Percentiles rank a stretch among this genome's conserved stretches.
Evolutionary conservation across 2,113 vertebrate species (phyloP).

Genomic region (Clarias magur): DNA sequence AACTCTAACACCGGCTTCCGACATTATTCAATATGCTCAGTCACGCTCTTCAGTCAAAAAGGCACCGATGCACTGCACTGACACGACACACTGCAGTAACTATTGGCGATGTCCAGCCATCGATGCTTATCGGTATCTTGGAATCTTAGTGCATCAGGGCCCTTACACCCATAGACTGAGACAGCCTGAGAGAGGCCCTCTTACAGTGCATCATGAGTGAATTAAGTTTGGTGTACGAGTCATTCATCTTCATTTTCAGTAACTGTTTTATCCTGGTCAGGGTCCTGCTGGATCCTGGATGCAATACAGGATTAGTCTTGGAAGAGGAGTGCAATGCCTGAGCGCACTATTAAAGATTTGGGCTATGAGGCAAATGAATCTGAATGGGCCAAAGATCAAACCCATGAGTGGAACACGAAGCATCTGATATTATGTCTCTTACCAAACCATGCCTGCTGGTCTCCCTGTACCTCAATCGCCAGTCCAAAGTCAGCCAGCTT

Average conservation of each 20-base stretch:
- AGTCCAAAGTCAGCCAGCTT: conserved; percentile 87
- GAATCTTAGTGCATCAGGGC: not conserved
- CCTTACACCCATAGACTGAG: not conserved
- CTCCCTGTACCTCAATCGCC: conserved; percentile 86
- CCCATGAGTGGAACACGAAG: not conserved
- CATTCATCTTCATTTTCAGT: not conserved
- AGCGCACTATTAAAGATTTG: not conserved
- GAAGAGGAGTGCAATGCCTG: not conserved
- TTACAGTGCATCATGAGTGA: not conserved
- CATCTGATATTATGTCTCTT: conserved; percentile 59
- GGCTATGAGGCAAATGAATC: not conserved
- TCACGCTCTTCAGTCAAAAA: not conserved
- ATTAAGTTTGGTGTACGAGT: not conserved
- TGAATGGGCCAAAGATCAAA: not conserved
- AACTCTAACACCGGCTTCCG: not conserved
- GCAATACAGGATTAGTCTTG: not conserved
- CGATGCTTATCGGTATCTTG: not conserved
- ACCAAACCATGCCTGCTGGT: conserved; percentile 75
- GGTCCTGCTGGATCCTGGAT: not conserved
- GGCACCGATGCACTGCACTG: not conserved
- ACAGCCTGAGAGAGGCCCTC: not conserved
- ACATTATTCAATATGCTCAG: not conserved
- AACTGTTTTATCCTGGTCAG: not conserved
- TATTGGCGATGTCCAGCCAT: not conserved
- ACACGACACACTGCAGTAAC: not conserved